These are phyloP conservation scores for Phasianus colchicus DNA, from an alignment of 2,113 vertebrate genomes.

Conservation along the genomic window DNA sequence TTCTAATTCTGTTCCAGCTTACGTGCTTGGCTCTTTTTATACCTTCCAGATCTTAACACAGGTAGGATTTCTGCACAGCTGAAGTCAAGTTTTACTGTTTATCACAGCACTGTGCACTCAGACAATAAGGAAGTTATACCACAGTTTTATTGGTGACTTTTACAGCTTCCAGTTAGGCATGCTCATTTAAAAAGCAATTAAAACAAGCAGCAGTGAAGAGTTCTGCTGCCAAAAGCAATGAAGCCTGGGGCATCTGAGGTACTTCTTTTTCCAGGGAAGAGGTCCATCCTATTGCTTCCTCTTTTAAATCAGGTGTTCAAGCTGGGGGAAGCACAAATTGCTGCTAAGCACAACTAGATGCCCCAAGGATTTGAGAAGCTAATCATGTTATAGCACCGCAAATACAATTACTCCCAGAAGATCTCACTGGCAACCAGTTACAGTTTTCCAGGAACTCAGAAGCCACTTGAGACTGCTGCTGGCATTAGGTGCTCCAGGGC, in stretches of 20 bases:
- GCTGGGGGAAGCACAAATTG: background rate
- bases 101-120: background rate
- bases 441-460: background rate
- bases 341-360: background rate
- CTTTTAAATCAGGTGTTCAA: background rate
- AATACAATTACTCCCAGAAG: background rate
- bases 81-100: background rate
- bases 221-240: background rate
- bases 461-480: background rate
- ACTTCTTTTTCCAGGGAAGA: background rate
- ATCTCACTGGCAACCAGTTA: background rate
- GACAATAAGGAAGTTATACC: background rate
- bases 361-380: background rate
- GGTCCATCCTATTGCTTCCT: background rate
- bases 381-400: background rate
- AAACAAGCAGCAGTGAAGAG: background rate
- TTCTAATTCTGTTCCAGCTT: background rate
- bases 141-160: background rate
- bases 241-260: background rate
- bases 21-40: background rate
- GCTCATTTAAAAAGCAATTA: background rate
- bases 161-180: background rate
- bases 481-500: background rate
- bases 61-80: background rate
- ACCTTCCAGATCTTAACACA: background rate